Percentiles rank a stretch among this genome's conserved stretches.
Conservation (phyloP, 2,797 vertebrate genomes). For the Enteromius trimaculatus region DNA sequence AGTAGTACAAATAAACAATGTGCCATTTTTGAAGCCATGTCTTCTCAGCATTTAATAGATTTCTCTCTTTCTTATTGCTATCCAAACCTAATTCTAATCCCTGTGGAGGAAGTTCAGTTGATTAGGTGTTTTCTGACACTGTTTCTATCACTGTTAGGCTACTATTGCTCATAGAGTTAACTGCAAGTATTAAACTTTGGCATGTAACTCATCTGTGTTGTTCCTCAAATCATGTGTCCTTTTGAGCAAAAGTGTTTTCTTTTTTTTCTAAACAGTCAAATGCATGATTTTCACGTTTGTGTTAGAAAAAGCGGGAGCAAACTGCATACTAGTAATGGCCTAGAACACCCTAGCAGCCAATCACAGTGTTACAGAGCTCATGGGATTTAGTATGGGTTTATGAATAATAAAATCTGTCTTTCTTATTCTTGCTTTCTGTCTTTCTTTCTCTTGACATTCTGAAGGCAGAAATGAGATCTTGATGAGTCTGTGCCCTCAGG, state of each 20-base stretch:
- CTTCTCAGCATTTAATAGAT: not conserved
- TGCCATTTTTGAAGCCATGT: not conserved
- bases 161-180: not conserved
- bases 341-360: not conserved
- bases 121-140: not conserved
- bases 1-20: not conserved
- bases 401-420: not conserved
- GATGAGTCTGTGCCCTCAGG: slow-evolving; percentile 93
- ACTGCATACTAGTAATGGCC: not conserved
- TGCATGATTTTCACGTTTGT: not conserved
- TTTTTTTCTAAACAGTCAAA: too few species aligned
- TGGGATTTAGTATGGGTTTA: slow-evolving; percentile 3
- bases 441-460: slow-evolving; percentile 38
- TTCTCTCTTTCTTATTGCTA: not conserved
- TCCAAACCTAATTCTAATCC: not conserved
- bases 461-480: slow-evolving; percentile 93
- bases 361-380: not conserved
- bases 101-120: slow-evolving; percentile 19
- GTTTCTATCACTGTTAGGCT: not conserved
- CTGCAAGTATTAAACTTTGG: not conserved
- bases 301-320: not conserved
- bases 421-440: not conserved
- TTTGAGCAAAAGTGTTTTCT: too few species aligned
- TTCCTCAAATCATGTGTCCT: not conserved
- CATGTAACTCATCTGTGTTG: not conserved